phyloP scores from a whole-genome alignment of 2,797 vertebrate species.

The Catamblyrhynchus diadema region DNA sequence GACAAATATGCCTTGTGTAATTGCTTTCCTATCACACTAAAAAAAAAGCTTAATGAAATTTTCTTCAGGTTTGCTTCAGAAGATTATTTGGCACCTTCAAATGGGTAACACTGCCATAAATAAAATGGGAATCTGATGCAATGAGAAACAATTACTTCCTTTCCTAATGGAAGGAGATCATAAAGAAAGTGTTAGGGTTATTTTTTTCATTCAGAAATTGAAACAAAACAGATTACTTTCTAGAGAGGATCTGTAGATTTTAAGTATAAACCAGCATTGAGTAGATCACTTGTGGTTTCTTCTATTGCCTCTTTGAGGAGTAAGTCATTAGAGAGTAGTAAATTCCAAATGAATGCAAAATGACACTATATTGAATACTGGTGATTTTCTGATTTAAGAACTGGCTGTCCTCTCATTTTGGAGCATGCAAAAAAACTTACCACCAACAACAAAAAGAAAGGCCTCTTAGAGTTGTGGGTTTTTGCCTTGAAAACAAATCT shows the following conservation, averaged over 20 bases:
- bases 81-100: neutral
- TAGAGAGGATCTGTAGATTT: neutral
- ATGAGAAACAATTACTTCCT: neutral
- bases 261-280: neutral
- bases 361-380: neutral
- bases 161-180: neutral
- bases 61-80: neutral
- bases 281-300: neutral
- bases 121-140: neutral
- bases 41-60: neutral
- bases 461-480: fast-evolving
- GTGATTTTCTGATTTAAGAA: neutral
- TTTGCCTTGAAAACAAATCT: neutral
- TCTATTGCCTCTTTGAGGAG: neutral
- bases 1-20: neutral
- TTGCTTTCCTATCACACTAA: neutral
- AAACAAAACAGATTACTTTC: neutral
- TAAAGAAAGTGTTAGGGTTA: neutral
- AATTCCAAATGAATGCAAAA: neutral
- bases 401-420: neutral
- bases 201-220: neutral
- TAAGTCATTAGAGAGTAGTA: neutral
- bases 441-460: neutral
- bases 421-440: neutral
- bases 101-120: neutral